Percentiles rank a stretch among this genome's conserved stretches.
Evolutionary conservation across 2,888 invertebrate species (phyloP).

Genomic region (Eupithecia vulgata): DNA sequence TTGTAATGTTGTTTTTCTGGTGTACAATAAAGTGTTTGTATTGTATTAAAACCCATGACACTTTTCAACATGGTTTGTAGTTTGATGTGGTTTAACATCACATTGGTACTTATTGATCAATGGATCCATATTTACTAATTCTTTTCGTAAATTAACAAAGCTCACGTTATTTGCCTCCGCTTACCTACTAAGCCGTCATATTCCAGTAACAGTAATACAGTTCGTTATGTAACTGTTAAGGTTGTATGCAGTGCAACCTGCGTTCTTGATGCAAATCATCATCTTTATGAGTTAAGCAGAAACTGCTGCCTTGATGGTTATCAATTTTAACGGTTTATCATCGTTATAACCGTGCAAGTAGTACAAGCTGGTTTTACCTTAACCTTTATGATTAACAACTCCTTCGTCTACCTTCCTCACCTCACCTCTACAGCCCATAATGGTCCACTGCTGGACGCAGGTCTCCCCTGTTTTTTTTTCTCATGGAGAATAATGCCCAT

Average conservation of each 20-base stretch:
- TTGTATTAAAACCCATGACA: too few species aligned
- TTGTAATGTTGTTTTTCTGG: too few species aligned
- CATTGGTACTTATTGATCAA: background rate
- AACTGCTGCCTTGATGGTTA: background rate
- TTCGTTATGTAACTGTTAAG: slow-evolving; percentile 6
- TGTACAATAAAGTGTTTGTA: too few species aligned
- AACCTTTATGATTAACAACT: background rate
- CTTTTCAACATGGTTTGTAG: too few species aligned
- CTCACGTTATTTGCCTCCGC: background rate
- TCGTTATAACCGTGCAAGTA: background rate
- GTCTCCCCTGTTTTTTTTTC: too few species aligned
- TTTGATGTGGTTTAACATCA: too few species aligned
- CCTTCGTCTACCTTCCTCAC: background rate
- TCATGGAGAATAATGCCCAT: too few species aligned
- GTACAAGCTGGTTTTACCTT: background rate
- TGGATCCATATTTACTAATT: background rate
- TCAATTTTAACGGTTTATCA: slow-evolving; percentile 8
- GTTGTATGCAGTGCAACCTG: slow-evolving; percentile 16
- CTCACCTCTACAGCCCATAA: too few species aligned
- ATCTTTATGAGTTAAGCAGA: slow-evolving; percentile 13
- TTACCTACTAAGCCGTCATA: background rate
- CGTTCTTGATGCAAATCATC: slow-evolving; percentile 9
- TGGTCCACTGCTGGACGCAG: too few species aligned
- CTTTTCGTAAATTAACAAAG: background rate
- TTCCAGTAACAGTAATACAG: background rate